Evolutionary conservation across 2,888 invertebrate species (phyloP).

Genomic region (Hymenopus coronatus): DNA sequence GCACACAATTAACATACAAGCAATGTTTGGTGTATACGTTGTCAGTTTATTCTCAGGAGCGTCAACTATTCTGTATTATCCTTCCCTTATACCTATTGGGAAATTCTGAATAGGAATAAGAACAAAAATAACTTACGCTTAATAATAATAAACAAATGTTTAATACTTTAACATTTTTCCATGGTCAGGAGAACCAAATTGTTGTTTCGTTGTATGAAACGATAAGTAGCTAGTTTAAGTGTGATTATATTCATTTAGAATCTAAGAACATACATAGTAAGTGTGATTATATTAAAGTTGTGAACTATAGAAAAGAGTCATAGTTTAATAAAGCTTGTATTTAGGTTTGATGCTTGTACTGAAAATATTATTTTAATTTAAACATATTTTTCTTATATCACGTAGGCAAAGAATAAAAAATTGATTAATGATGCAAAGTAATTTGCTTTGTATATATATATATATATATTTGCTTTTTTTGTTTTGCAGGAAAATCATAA

Average conservation of each 20-base stretch:
- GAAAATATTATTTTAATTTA: not conserved
- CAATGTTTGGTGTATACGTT: not conserved
- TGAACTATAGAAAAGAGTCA: not conserved
- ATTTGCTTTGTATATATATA: not conserved
- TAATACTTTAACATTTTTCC: not conserved
- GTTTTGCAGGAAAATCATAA: not conserved
- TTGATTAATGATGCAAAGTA: not conserved
- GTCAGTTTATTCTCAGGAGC: not conserved
- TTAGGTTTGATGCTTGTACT: not conserved
- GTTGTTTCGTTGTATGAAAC: not conserved
- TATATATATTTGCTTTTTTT: no score
- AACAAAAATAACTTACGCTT: not conserved
- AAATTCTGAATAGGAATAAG: not conserved
- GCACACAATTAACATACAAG: not conserved
- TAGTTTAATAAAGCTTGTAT: not conserved
- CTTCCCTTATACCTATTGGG: not conserved
- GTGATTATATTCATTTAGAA: not conserved
- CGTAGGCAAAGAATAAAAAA: not conserved
- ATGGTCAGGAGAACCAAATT: not conserved
- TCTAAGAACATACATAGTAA: not conserved
- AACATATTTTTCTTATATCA: not conserved
- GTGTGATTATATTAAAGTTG: not conserved
- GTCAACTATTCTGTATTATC: not conserved
- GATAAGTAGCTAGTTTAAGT: not conserved
- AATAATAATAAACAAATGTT: not conserved